phyloP scores from a whole-genome alignment of 2,113 vertebrate genomes.

The Acinonyx jubatus region DNA sequence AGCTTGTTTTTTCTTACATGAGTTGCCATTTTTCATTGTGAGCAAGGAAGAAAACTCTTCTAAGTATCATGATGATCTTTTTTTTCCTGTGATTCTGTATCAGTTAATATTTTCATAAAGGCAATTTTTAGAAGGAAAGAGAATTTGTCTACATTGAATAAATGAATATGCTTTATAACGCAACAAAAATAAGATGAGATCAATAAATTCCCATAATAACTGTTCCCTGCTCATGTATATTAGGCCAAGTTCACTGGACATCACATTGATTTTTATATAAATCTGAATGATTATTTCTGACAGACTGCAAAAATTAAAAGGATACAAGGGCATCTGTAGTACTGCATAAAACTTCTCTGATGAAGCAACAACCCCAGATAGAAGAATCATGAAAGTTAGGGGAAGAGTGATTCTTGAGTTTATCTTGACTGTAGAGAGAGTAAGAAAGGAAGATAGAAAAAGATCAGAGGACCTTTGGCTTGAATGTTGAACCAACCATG shows the following conservation, averaged over 20 bases:
- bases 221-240: background rate
- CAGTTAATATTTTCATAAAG: background rate
- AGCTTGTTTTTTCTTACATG: background rate
- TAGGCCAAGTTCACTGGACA: background rate
- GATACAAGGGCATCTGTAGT: background rate
- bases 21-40: background rate
- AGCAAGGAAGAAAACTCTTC: background rate
- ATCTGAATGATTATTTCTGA: background rate
- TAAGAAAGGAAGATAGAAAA: background rate
- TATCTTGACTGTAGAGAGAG: background rate
- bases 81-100: background rate
- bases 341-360: background rate
- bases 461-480: background rate
- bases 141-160: background rate
- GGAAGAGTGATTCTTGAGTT: background rate
- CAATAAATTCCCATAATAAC: background rate
- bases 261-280: constrained; percentile 21
- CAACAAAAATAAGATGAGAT: background rate
- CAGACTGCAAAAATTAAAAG: background rate
- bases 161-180: background rate
- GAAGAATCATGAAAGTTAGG: background rate
- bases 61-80: background rate
- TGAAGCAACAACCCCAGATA: background rate
- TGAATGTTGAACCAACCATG: background rate
- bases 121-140: background rate